Evolutionary conservation across 2,113 vertebrate species (phyloP).

Genomic region (Oceanites oceanicus): DNA sequence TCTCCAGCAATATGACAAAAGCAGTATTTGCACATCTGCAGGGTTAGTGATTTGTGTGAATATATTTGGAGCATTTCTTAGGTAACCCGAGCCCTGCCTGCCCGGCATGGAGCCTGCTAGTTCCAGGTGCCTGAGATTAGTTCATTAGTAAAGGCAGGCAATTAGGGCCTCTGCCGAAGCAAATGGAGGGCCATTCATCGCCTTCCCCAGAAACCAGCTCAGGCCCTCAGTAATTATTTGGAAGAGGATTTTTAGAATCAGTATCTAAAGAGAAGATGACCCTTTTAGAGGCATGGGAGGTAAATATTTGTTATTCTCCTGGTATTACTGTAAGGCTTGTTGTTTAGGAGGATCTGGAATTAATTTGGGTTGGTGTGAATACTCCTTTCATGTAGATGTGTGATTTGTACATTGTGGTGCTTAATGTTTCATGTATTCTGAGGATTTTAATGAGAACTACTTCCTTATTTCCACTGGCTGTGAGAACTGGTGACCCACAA

Average conservation of each 20-base stretch:
- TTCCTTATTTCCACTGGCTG: not conserved
- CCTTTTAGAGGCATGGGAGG: not conserved
- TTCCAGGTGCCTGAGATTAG: conserved; percentile 68
- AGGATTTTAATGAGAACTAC: not conserved
- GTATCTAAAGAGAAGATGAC: not conserved
- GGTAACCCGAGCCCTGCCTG: conserved; percentile 37
- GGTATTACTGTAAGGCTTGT: not conserved
- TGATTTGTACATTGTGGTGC: not conserved
- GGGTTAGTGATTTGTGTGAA: conserved; percentile 34
- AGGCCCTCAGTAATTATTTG: not conserved
- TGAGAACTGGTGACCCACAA: not conserved
- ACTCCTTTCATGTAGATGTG: not conserved
- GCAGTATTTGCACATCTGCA: conserved; percentile 61
- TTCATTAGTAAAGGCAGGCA: conserved; percentile 56
- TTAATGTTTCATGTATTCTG: not conserved
- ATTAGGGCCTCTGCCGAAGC: not conserved
- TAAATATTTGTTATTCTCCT: conserved; percentile 22
- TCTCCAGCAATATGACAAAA: conserved; percentile 41
- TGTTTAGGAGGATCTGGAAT: not conserved
- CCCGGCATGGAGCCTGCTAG: conserved; percentile 31
- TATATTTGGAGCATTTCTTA: conserved; percentile 40
- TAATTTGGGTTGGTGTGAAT: not conserved
- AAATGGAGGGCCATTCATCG: fast-evolving
- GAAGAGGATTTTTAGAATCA: not conserved
- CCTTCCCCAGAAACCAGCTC: not conserved